phyloP scores from a whole-genome alignment of 2,888 invertebrate species.

The Philereme transversata region DNA sequence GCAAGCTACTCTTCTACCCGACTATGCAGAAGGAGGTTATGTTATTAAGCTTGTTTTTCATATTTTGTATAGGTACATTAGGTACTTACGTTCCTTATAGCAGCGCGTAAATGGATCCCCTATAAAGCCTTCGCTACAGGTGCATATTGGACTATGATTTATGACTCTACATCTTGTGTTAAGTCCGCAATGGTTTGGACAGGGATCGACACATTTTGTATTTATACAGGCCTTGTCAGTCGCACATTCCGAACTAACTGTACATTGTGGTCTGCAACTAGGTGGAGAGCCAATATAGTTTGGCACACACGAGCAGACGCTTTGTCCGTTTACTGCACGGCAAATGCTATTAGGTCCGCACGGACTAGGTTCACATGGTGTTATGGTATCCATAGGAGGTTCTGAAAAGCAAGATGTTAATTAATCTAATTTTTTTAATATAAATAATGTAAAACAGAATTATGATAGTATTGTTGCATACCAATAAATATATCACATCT shows the following conservation, averaged over 20 bases:
- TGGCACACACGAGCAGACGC: conserved; percentile 89
- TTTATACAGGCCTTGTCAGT: conserved; percentile 89
- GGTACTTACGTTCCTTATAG: conserved; percentile 75
- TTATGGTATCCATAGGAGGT: conserved; percentile 61
- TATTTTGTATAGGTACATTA: neutral
- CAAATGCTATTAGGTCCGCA: conserved; percentile 91
- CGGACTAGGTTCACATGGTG: conserved; percentile 88
- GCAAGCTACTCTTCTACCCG: too few relatives aligned
- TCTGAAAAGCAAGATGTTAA: conserved; percentile 46
- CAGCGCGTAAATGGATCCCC: conserved; percentile 89
- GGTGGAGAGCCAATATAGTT: conserved; percentile 90
- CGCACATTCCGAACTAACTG: conserved; percentile 90
- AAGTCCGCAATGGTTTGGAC: conserved; percentile 87
- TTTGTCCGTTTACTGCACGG: conserved; percentile 87
- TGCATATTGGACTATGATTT: conserved; percentile 92
- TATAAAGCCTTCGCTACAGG: conserved; percentile 84
- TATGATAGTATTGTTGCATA: conserved; percentile 29
- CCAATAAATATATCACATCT: conserved; percentile 79
- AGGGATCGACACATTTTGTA: conserved; percentile 91
- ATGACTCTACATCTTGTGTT: conserved; percentile 89
- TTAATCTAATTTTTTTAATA: conserved; percentile 1
- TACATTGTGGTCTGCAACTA: conserved; percentile 91
- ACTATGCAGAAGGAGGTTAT: too few relatives aligned
- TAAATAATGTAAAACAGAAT: conserved; percentile 6
- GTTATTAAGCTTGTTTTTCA: too few relatives aligned